A percentile compares a stretch with the other conserved stretches of the same genome.
Evolutionary conservation across 2,797 vertebrate genomes (phyloP).

Genomic region (Myotis planiceps): DNA sequence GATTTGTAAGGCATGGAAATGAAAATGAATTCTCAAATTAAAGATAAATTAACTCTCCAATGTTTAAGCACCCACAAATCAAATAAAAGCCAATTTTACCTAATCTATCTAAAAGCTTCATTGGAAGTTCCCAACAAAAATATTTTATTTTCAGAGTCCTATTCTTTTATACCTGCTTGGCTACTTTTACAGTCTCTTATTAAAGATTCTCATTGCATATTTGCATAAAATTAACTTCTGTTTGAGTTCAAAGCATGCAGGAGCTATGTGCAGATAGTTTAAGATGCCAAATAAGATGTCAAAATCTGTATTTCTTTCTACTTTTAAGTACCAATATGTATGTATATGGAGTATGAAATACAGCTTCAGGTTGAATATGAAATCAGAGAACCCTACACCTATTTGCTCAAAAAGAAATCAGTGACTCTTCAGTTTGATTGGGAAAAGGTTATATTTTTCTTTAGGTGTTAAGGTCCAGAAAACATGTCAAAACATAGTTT

Average conservation of each 20-base stretch:
- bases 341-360: background rate
- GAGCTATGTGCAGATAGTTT: background rate
- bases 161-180: background rate
- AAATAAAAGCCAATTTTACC: slow-evolving; percentile 3
- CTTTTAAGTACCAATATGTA: background rate
- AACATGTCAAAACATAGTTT: background rate
- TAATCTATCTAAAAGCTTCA: background rate
- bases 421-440: background rate
- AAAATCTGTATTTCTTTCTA: slow-evolving; percentile 16
- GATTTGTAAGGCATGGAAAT: background rate
- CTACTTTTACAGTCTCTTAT: background rate
- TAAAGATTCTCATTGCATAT: background rate
- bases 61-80: slow-evolving; percentile 27
- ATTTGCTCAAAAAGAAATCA: background rate
- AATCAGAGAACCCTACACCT: background rate
- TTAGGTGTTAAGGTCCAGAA: background rate
- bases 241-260: background rate
- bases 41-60: slow-evolving; percentile 6
- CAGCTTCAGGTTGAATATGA: slow-evolving; percentile 9
- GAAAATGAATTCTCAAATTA: slow-evolving; percentile 39
- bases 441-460: background rate
- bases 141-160: background rate
- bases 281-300: background rate
- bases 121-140: background rate
- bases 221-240: background rate